phyloP scores from a whole-genome alignment of 2,797 vertebrate species.

The Glossophaga mutica region DNA sequence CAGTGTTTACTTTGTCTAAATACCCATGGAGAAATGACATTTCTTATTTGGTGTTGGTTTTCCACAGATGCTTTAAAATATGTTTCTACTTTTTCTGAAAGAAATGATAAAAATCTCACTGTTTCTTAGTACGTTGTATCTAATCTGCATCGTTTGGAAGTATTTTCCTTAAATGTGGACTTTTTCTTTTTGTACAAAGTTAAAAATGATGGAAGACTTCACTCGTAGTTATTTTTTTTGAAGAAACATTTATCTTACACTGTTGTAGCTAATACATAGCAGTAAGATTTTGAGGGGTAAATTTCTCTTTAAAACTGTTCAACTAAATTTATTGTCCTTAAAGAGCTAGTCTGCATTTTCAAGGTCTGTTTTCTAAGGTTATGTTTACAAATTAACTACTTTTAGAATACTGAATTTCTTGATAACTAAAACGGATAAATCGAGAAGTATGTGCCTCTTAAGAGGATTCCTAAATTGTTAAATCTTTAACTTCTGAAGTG shows the following conservation, averaged over 20 bases:
- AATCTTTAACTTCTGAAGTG: neutral
- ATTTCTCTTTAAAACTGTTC: constrained; percentile 1
- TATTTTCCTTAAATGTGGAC: neutral
- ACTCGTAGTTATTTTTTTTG: neutral
- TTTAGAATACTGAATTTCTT: neutral
- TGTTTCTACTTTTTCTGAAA: neutral
- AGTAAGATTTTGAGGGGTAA: neutral
- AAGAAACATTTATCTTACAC: neutral
- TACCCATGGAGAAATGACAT: neutral
- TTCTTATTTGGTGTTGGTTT: neutral
- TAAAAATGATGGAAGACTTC: neutral
- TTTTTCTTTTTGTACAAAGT: neutral
- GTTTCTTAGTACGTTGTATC: neutral
- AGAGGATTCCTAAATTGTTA: neutral
- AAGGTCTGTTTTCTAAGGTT: constrained; percentile 32
- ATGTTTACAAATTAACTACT: neutral
- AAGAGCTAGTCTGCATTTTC: constrained; percentile 13
- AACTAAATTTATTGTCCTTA: constrained; percentile 8
- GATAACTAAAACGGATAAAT: neutral
- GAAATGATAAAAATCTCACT: neutral
- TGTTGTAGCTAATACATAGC: neutral
- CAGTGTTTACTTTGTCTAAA: neutral
- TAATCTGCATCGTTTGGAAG: neutral
- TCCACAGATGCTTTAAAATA: neutral
- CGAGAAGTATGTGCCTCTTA: neutral